Conservation (phyloP, 1,140 invertebrate species). For the Lepidurus apus region DNA sequence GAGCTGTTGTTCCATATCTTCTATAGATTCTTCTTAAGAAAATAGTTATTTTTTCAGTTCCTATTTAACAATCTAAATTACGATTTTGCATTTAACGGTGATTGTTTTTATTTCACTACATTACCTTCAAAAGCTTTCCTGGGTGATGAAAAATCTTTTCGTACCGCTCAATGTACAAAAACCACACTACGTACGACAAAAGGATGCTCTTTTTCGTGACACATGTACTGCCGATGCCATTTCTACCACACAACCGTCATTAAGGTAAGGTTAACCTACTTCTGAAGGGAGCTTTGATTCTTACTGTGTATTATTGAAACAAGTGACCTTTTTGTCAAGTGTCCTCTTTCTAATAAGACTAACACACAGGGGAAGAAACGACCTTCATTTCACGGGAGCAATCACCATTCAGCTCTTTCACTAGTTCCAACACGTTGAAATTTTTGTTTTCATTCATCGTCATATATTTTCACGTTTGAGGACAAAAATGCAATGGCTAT, state of each 20-base stretch:
- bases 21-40: not conserved
- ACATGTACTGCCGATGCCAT: not conserved
- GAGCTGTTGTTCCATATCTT: not conserved
- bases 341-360: no score
- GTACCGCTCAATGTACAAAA: not conserved
- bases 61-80: not conserved
- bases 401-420: no score
- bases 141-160: not conserved
- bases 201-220: not conserved
- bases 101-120: not conserved
- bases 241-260: not conserved
- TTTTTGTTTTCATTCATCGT: no score
- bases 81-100: not conserved
- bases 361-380: no score
- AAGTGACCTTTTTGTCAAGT: no score
- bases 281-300: not conserved
- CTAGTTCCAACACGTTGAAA: no score
- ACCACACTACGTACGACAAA: not conserved
- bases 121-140: not conserved
- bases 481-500: no score
- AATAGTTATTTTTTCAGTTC: not conserved
- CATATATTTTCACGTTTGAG: no score
- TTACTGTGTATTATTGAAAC: no score
- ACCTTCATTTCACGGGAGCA: no score
- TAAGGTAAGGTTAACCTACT: not conserved